Conservation (phyloP, 2,888 invertebrate genomes). For the Tenodera sinensis region DNA sequence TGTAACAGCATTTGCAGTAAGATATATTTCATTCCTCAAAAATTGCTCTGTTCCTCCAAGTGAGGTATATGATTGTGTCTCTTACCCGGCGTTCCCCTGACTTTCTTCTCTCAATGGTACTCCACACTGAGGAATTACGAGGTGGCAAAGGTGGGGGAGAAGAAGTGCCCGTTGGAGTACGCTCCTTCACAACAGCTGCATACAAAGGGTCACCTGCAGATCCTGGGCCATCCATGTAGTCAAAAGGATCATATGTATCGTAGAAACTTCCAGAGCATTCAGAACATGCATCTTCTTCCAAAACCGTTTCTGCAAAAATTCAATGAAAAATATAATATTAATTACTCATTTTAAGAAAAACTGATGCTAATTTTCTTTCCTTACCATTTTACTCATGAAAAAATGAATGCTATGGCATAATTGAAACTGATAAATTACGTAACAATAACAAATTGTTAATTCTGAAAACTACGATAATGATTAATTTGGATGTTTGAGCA, state of each 20-base stretch:
- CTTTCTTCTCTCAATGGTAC: slow-evolving; percentile 50
- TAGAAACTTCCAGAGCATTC: slow-evolving; percentile 64
- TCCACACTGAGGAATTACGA: slow-evolving; percentile 50
- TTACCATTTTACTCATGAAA: no score
- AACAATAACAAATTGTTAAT: no score
- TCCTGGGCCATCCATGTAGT: slow-evolving; percentile 57
- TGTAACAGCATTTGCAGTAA: no score
- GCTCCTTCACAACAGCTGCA: slow-evolving; percentile 61
- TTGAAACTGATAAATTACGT: no score
- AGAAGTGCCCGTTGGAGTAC: slow-evolving; percentile 49
- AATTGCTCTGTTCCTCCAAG: no score
- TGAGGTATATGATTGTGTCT: not conserved
- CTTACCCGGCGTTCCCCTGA: slow-evolving; percentile 44
- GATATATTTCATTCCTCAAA: no score
- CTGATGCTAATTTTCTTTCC: no score
- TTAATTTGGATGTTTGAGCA: no score
- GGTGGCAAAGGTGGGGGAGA: slow-evolving; percentile 60
- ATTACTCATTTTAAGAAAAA: no score
- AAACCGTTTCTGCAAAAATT: not conserved
- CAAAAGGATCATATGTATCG: slow-evolving; percentile 74
- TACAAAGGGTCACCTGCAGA: slow-evolving; percentile 61
- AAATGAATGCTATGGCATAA: no score
- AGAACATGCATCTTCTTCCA: slow-evolving; percentile 41
- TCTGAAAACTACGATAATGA: no score
- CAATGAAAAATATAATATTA: not conserved